Percentiles rank a stretch among this genome's conserved stretches.
Evolutionary conservation across 2,797 vertebrate species (phyloP).

Genomic region (Chaetophractus vellerosus): DNA sequence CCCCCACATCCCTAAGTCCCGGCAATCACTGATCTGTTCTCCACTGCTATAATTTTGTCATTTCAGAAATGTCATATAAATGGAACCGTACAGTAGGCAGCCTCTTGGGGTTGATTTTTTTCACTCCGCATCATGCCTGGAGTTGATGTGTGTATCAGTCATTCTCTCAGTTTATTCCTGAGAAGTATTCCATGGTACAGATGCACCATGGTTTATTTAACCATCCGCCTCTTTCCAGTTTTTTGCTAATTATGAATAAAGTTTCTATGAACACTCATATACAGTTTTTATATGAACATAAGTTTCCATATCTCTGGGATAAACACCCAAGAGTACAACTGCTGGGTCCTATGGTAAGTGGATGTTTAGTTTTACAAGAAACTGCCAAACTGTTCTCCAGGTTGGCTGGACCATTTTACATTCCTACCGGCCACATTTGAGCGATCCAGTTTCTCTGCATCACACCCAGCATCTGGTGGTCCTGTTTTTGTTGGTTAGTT

Average conservation of each 20-base stretch:
- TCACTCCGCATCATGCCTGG: background rate
- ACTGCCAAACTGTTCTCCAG: background rate
- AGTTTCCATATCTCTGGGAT: conserved; percentile 4
- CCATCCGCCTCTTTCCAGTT: background rate
- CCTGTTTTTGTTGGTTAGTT: background rate
- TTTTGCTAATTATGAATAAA: background rate
- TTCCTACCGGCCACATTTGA: too few species aligned
- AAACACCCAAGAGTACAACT: background rate
- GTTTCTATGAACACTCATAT: background rate
- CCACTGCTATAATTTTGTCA: background rate
- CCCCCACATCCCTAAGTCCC: background rate
- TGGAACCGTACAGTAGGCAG: background rate
- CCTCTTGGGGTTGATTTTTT: background rate
- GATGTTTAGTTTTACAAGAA: background rate
- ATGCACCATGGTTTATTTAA: background rate
- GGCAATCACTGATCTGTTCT: background rate
- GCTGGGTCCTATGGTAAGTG: background rate
- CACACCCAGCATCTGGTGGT: background rate
- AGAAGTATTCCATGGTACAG: background rate
- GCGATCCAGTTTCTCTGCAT: rapidly evolving
- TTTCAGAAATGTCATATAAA: background rate
- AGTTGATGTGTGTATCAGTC: background rate
- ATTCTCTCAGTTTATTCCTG: background rate
- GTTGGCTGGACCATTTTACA: rapidly evolving
- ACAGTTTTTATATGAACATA: background rate